These are phyloP conservation scores for Chelonus formosanus DNA, from an alignment of 2,888 invertebrate genomes.

Conservation along the genomic window DNA sequence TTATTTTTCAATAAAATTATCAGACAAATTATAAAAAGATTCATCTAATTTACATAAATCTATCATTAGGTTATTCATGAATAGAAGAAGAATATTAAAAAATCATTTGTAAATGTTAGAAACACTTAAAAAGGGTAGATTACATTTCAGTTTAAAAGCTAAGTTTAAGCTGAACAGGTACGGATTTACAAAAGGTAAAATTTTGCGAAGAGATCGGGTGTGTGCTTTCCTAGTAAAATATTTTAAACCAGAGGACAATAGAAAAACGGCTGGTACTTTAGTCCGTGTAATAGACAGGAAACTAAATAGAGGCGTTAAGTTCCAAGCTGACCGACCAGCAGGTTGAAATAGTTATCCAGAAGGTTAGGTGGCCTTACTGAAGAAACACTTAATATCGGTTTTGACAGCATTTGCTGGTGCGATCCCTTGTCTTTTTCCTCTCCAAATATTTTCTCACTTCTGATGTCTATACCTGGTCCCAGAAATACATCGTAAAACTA, in stretches of 20 bases:
- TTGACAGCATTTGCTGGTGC: slow-evolving; percentile 55
- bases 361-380: slow-evolving; percentile 31
- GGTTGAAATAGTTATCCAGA: background rate
- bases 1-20: background rate
- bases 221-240: background rate
- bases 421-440: slow-evolving; percentile 25
- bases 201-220: background rate
- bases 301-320: slow-evolving; percentile 37
- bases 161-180: too few species aligned
- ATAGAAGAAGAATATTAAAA: too few species aligned
- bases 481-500: slow-evolving; percentile 1
- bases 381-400: slow-evolving; percentile 55
- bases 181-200: background rate
- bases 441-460: background rate
- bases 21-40: background rate
- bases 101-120: background rate
- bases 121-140: background rate
- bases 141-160: too few species aligned
- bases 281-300: background rate
- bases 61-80: too few species aligned
- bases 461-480: slow-evolving; percentile 16
- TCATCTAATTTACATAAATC: too few species aligned
- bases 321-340: slow-evolving; percentile 34
- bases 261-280: slow-evolving; percentile 40
- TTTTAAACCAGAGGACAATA: background rate